Conservation (phyloP, 2,113 vertebrate species). For the Calypte anna region DNA sequence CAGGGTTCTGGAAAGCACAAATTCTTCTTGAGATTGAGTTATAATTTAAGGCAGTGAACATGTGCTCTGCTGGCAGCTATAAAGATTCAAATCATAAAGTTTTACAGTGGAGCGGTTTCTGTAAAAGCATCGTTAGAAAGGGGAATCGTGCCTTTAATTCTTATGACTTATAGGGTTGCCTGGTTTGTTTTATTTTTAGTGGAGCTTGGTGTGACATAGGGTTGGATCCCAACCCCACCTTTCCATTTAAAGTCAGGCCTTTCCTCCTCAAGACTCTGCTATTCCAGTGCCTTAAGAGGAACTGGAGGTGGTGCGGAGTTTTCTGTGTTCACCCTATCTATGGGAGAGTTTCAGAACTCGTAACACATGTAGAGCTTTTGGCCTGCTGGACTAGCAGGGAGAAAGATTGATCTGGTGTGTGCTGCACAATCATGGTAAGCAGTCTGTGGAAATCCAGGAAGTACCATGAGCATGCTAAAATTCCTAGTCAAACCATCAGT, state of each 20-base stretch:
- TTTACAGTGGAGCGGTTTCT: constrained; percentile 88
- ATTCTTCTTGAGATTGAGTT: constrained; percentile 81
- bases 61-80: constrained; percentile 84
- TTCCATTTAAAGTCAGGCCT: constrained; percentile 65
- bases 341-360: not conserved
- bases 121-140: constrained; percentile 85
- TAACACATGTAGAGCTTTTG: not conserved
- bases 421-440: not conserved
- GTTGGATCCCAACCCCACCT: constrained; percentile 25
- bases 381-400: not conserved
- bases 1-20: constrained; percentile 68
- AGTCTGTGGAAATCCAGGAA: not conserved
- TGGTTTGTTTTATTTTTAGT: constrained; percentile 77
- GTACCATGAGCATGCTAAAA: not conserved
- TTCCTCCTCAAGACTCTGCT: not conserved
- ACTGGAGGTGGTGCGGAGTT: not conserved
- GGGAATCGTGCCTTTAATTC: constrained; percentile 84
- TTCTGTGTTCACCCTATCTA: not conserved
- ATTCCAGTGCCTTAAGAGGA: not conserved
- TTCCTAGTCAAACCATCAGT: not conserved
- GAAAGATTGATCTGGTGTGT: not conserved
- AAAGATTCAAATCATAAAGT: constrained; percentile 89
- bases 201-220: constrained; percentile 65
- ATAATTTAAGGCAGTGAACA: constrained; percentile 85
- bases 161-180: constrained; percentile 80